Percentiles rank a stretch among this genome's conserved stretches.
These are phyloP conservation scores for Florisuga fusca DNA, from an alignment of 2,797 vertebrate species.

Conservation along the genomic window DNA sequence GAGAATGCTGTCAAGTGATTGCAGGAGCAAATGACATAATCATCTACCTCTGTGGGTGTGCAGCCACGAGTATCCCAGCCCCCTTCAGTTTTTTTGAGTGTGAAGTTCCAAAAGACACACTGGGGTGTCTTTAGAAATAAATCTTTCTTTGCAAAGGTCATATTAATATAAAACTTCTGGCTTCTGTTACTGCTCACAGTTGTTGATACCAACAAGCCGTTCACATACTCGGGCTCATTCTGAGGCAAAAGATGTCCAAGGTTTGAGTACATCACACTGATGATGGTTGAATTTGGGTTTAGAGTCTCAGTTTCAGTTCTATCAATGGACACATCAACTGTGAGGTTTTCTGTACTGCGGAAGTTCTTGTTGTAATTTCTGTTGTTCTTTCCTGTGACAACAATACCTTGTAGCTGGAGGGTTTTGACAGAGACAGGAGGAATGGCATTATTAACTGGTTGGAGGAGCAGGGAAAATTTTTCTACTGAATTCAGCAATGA, in stretches of 20 bases:
- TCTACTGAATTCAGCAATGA: slow-evolving; percentile 84
- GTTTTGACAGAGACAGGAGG: slow-evolving; percentile 45
- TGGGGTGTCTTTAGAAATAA: slow-evolving; percentile 37
- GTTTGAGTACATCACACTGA: slow-evolving; percentile 83
- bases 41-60: background rate
- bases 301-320: slow-evolving; percentile 20
- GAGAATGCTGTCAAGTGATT: slow-evolving; percentile 92
- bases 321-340: slow-evolving; percentile 71
- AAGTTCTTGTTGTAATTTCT: slow-evolving; percentile 42
- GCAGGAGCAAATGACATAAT: slow-evolving; percentile 81
- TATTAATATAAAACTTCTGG: slow-evolving; percentile 64
- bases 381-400: background rate
- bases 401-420: slow-evolving; percentile 72
- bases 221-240: background rate
- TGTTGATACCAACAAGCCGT: slow-evolving; percentile 83
- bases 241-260: slow-evolving; percentile 79
- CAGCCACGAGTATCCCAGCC: slow-evolving; percentile 87
- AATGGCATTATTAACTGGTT: slow-evolving; percentile 1
- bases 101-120: slow-evolving; percentile 94
- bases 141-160: slow-evolving; percentile 81
- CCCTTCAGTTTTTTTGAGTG: slow-evolving; percentile 46
- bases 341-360: slow-evolving; percentile 57
- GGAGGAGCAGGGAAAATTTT: slow-evolving; percentile 42
- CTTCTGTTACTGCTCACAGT: slow-evolving; percentile 50
- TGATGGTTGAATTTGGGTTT: slow-evolving; percentile 64